Conservation (phyloP, 1,140 invertebrate species). For the Odontomachus brunneus region DNA sequence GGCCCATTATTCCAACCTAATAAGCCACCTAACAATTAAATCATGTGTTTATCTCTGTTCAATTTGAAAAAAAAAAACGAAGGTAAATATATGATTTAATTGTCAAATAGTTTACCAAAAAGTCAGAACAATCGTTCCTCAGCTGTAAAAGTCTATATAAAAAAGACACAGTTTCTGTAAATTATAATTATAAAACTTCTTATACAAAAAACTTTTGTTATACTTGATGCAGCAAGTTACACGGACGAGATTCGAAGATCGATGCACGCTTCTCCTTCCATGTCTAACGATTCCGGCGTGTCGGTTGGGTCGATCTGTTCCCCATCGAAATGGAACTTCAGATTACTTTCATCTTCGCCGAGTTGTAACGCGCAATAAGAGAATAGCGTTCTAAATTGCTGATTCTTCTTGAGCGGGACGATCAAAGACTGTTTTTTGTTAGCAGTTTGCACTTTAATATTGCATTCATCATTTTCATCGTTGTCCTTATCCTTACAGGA, state of each 20-base stretch:
- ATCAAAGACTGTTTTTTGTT: constrained; percentile 72
- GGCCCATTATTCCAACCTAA: too few relatives aligned
- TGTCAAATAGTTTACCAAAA: too few relatives aligned
- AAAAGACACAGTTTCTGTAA: too few relatives aligned
- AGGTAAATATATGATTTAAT: too few relatives aligned
- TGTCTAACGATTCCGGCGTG: constrained; percentile 81
- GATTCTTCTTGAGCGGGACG: constrained; percentile 70
- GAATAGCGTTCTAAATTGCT: constrained; percentile 73
- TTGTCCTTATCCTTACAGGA: background rate
- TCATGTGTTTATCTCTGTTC: too few relatives aligned
- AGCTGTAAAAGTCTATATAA: too few relatives aligned
- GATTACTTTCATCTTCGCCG: constrained; percentile 68
- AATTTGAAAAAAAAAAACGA: constrained; percentile 21
- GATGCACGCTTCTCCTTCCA: constrained; percentile 82
- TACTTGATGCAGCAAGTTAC: background rate
- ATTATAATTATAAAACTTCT: too few relatives aligned
- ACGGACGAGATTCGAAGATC: constrained; percentile 72
- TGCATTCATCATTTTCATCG: constrained; percentile 66
- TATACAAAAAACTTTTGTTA: too few relatives aligned
- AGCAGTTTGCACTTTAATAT: constrained; percentile 81
- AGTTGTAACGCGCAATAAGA: constrained; percentile 74
- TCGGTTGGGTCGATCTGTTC: constrained; percentile 76
- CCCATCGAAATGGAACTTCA: constrained; percentile 83
- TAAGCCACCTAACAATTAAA: too few relatives aligned
- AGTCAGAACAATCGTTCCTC: too few relatives aligned